A percentile compares a stretch with the other conserved stretches of the same genome.
Conservation (phyloP, 2,888 invertebrate genomes). For the Ornithoptera alexandrae region DNA sequence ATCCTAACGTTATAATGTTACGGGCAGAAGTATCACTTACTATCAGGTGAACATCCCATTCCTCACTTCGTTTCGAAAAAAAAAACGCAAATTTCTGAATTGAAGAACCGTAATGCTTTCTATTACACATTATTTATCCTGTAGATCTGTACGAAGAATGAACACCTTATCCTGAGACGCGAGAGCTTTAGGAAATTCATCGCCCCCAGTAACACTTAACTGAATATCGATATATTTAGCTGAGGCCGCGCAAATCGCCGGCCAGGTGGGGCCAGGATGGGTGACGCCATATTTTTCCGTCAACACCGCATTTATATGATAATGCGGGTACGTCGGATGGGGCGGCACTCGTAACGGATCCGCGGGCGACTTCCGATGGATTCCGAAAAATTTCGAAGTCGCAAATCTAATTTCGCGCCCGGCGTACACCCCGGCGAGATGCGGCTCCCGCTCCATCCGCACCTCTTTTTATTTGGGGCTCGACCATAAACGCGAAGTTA, state of each 20-base stretch:
- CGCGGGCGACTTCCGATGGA: constrained; percentile 56
- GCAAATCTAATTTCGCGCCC: constrained; percentile 74
- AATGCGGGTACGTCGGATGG: constrained; percentile 46
- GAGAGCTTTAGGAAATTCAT: constrained; percentile 48
- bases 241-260: constrained; percentile 42
- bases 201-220: constrained; percentile 30
- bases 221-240: constrained; percentile 53
- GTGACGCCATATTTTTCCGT: constrained; percentile 69
- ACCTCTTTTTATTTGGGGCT: constrained; percentile 37
- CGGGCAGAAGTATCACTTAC: too few relatives aligned
- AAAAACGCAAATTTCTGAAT: too few relatives aligned
- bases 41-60: too few relatives aligned
- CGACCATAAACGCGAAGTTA: constrained; percentile 21
- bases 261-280: constrained; percentile 49
- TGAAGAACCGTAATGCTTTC: too few relatives aligned
- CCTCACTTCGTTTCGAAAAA: too few relatives aligned
- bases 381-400: constrained; percentile 73
- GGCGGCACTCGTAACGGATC: constrained; percentile 64
- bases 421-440: constrained; percentile 59
- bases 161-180: too few relatives aligned
- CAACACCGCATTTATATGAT: constrained; percentile 57
- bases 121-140: too few relatives aligned
- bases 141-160: too few relatives aligned
- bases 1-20: too few relatives aligned
- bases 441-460: constrained; percentile 44